Percentiles rank a stretch among this genome's conserved stretches.
These are phyloP conservation scores for Molossus molossus DNA, from an alignment of 2,797 vertebrate genomes.

Conservation along the genomic window DNA sequence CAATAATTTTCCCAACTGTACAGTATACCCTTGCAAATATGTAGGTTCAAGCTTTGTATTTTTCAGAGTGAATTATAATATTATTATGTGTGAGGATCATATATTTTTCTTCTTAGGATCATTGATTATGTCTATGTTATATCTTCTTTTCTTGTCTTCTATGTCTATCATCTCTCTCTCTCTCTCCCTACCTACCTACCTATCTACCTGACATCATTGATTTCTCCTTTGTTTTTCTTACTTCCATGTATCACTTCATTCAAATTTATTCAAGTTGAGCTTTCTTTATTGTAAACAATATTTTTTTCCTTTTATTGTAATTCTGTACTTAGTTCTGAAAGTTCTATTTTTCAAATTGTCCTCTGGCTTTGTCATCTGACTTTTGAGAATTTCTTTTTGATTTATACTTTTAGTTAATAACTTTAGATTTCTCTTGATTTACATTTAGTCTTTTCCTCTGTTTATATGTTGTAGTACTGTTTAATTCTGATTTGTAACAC, in stretches of 20 bases:
- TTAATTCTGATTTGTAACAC: neutral
- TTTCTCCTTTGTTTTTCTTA: neutral
- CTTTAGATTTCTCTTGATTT: slow-evolving; percentile 27
- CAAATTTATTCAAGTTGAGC: neutral
- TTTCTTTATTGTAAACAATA: neutral
- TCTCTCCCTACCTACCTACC: too few relatives aligned
- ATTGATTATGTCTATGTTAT: neutral
- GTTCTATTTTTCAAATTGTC: neutral
- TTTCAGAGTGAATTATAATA: slow-evolving; percentile 13
- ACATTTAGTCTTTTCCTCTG: neutral
- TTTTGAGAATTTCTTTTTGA: slow-evolving; percentile 26
- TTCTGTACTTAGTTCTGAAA: neutral
- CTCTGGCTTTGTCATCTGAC: neutral
- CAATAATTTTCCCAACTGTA: neutral
- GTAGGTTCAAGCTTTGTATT: neutral
- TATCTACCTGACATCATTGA: neutral
- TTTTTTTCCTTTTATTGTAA: neutral
- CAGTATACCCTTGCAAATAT: neutral
- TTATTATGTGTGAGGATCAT: neutral
- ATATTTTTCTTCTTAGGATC: neutral
- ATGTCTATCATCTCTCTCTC: too few relatives aligned
- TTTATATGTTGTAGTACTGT: neutral
- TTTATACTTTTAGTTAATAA: neutral
- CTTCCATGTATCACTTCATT: neutral
- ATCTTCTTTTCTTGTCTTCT: neutral